Conservation (phyloP, 2,797 vertebrate genomes). For the Smutsia gigantea region DNA sequence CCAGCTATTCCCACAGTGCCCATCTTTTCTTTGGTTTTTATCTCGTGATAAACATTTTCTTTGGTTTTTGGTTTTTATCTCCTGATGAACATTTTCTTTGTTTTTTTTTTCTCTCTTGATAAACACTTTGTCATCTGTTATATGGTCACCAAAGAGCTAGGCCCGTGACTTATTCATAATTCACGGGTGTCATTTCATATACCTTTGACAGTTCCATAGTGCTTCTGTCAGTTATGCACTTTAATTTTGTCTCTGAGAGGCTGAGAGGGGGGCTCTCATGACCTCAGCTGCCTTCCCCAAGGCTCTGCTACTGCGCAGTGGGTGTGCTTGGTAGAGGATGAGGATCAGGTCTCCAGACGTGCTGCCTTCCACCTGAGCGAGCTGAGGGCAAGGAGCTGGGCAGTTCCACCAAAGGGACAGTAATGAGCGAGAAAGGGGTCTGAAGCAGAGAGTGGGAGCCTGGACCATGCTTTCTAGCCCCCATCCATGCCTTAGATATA, state of each 20-base stretch:
- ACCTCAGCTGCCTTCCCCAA: background rate
- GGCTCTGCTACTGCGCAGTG: background rate
- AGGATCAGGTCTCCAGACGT: background rate
- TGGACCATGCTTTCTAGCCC: background rate
- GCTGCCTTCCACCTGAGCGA: background rate
- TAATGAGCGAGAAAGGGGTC: background rate
- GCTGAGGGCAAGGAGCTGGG: background rate
- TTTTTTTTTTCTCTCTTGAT: background rate
- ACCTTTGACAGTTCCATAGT: slow-evolving; percentile 53
- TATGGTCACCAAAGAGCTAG: background rate
- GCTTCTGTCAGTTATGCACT: slow-evolving; percentile 41
- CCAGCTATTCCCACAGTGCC: background rate
- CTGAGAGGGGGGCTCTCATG: background rate
- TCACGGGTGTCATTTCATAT: background rate
- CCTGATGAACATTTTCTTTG: slow-evolving; percentile 22
- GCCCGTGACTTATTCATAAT: slow-evolving; percentile 52
- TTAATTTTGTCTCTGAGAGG: slow-evolving; percentile 63
- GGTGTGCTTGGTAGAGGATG: accelerated
- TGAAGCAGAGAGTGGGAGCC: background rate
- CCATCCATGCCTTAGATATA: background rate
- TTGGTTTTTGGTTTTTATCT: background rate
- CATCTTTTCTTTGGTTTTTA: background rate
- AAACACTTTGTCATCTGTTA: slow-evolving; percentile 10
- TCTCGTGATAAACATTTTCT: background rate
- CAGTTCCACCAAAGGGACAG: background rate